Evolutionary conservation across 2,797 vertebrate species (phyloP).

Genomic region (Rhynchonycteris naso): DNA sequence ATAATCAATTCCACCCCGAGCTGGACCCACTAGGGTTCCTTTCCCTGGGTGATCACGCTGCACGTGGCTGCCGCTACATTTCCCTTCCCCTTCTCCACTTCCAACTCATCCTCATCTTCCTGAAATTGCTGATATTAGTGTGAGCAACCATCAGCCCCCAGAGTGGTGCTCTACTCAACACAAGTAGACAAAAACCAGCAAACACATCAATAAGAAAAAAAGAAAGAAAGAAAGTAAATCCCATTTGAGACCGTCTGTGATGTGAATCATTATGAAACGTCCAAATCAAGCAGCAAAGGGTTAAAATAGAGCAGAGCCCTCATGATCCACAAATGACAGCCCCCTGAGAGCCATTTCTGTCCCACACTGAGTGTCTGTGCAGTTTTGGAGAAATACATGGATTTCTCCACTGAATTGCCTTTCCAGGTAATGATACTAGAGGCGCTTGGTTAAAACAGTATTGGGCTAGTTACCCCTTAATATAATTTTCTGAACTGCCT

Average conservation of each 20-base stretch:
- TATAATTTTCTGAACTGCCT: slow-evolving; percentile 40
- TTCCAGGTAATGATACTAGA: background rate
- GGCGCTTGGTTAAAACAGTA: background rate
- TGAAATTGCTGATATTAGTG: background rate
- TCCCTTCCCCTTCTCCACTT: background rate
- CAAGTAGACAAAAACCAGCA: background rate
- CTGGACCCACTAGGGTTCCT: background rate
- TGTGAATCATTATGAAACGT: background rate
- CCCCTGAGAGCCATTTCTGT: background rate
- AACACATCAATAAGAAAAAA: background rate
- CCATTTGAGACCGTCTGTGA: background rate
- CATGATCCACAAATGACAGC: background rate
- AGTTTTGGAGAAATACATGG: background rate
- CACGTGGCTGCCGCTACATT: background rate
- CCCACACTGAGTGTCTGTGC: background rate
- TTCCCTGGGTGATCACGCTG: background rate
- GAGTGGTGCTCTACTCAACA: background rate
- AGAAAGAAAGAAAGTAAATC: background rate
- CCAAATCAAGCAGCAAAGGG: background rate
- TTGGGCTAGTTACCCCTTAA: background rate
- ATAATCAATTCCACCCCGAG: slow-evolving; percentile 47
- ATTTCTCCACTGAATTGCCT: slow-evolving; percentile 8
- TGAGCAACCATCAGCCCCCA: background rate
- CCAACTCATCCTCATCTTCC: background rate
- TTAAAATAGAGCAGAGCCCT: background rate